Conservation (phyloP, 2,797 vertebrate genomes). For the Acropternis orthonyx region DNA sequence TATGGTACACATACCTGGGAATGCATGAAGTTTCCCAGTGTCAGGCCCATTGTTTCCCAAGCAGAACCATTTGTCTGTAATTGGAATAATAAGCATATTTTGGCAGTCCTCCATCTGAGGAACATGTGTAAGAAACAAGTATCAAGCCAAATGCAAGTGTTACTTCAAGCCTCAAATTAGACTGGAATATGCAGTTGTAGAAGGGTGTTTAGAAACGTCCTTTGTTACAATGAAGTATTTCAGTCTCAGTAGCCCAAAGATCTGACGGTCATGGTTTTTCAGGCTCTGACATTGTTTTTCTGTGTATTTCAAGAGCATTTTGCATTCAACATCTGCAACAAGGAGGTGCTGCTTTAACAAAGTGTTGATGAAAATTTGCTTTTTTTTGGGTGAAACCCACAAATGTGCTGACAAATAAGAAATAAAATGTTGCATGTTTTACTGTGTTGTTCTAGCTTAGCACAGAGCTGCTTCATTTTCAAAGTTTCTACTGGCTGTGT, state of each 20-base stretch:
- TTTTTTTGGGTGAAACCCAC: not conserved
- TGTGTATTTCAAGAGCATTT: not conserved
- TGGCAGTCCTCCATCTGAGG: not conserved
- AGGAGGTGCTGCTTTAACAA: not conserved
- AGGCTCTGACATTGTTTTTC: not conserved
- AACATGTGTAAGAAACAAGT: not conserved
- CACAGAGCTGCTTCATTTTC: not conserved
- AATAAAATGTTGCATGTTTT: not conserved
- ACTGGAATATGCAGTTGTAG: not conserved
- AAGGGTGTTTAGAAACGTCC: not conserved
- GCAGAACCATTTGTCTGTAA: constrained; percentile 18
- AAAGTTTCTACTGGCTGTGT: not conserved
- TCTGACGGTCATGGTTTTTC: not conserved
- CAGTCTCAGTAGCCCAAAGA: not conserved
- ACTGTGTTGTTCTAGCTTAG: not conserved
- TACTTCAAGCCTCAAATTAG: constrained; percentile 1
- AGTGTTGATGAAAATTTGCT: not conserved
- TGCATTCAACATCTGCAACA: not conserved
- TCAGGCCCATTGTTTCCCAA: not conserved
- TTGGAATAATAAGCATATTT: constrained; percentile 4
- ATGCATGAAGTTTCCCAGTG: not conserved
- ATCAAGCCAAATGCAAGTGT: not conserved
- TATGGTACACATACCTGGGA: not conserved
- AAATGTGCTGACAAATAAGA: not conserved
- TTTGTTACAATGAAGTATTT: not conserved